Evolutionary conservation across 2,113 vertebrate genomes (phyloP), one percentile per base, ranked within the genome.

Genomic region (Notothenia coriiceps): DNA sequence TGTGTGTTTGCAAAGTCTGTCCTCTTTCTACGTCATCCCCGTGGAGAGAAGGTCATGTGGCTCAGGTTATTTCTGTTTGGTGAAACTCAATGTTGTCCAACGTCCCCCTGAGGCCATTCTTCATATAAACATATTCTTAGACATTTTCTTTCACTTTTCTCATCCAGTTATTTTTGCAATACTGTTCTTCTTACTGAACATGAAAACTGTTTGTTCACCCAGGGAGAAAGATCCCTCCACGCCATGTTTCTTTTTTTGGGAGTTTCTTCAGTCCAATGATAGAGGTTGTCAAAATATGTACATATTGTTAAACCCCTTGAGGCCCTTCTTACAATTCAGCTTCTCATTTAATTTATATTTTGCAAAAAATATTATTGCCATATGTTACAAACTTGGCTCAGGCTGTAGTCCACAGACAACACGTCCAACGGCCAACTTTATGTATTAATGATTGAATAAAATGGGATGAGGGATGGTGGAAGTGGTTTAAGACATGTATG

Each of bases 341-440:
- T 25, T 43, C 18, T 56, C 33, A 49, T 18, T 15, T 14, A 20
- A 18, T 52, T 40, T 63, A 62, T 70, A 74, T 51, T 79, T 47
- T 56, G 13, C 5, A 29, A 71, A 77, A 74, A 70, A 25, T 56
- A 54, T 9, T 8, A 51, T 68, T 64, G 25, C 10, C 14, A 70
- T 25, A 43, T 78, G 64, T 70, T 40, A 40, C 7, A 35, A 60
- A 40, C 33, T 35, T 40, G 57, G 29, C 33, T 17, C 29, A 60
- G 57, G 29, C 9, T 0, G 43, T 18, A 22, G n/a, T 14, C 18
- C 40, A 46, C 12, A 46, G 10, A 43, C 61, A 63, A 10, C 44
- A 13, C 18, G 43, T 63, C 0, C 12, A 9, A 14, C 46, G 22
- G 8, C 29, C 2, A 29, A 29, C 25, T 29, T 2, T 29, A 29